These are phyloP conservation scores for Saturnia pavonia DNA, from an alignment of 2,888 invertebrate species.

Conservation along the genomic window DNA sequence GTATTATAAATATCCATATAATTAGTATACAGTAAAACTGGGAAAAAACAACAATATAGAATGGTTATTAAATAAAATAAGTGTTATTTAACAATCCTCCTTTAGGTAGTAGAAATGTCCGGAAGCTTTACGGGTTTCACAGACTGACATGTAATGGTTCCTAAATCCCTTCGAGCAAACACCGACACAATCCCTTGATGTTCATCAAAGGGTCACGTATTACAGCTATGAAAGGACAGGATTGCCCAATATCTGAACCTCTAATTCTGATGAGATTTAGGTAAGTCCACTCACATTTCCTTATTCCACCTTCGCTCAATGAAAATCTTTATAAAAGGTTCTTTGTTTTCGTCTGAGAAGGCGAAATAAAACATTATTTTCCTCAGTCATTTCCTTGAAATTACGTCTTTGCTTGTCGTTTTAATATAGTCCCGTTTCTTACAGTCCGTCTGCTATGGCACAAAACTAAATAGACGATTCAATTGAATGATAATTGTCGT, in stretches of 20 bases:
- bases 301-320: conserved; percentile 51
- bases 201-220: conserved; percentile 57
- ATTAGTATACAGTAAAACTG: background rate
- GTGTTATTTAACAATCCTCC: background rate
- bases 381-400: conserved; percentile 44
- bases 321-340: conserved; percentile 56
- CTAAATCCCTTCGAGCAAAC: conserved; percentile 57
- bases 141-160: conserved; percentile 47
- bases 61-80: background rate
- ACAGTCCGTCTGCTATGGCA: conserved; percentile 34
- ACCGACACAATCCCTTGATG: conserved; percentile 52
- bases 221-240: conserved; percentile 54
- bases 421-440: conserved; percentile 44
- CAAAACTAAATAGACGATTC: conserved; percentile 41
- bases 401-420: conserved; percentile 49
- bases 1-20: background rate
- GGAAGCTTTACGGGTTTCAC: conserved; percentile 39
- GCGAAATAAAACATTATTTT: conserved; percentile 52
- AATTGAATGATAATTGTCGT: conserved; percentile 39
- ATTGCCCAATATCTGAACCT: conserved; percentile 52
- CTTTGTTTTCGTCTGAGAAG: conserved; percentile 50
- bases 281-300: conserved; percentile 58
- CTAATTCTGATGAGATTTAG: conserved; percentile 57
- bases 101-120: conserved; percentile 15
- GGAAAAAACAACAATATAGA: background rate